Evolutionary conservation across 2,113 vertebrate genomes (phyloP).

Genomic region (Chitala chitala): DNA sequence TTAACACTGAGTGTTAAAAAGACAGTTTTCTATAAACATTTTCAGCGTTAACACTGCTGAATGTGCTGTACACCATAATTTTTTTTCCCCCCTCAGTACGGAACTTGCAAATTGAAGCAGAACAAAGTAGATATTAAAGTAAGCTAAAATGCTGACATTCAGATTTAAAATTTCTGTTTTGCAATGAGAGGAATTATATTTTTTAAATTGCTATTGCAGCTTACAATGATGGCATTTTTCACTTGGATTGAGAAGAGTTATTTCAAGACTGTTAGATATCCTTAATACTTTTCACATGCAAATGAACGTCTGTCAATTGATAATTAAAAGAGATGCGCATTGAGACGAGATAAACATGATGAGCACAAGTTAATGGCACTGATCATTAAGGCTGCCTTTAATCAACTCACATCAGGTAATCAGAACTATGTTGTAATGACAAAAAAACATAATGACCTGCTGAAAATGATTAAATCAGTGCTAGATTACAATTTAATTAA

Average conservation of each 20-base stretch:
- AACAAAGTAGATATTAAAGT: constrained; percentile 35
- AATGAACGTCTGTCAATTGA: constrained; percentile 7
- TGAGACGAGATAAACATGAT: constrained; percentile 25
- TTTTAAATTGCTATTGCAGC: constrained; percentile 35
- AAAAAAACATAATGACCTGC: constrained; percentile 45
- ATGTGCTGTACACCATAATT: no score
- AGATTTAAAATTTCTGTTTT: constrained; percentile 42
- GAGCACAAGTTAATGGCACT: constrained; percentile 14
- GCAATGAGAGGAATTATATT: constrained; percentile 45
- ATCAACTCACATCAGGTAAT: constrained; percentile 48
- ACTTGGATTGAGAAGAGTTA: constrained; percentile 34
- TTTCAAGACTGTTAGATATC: constrained; percentile 42
- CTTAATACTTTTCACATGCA: constrained; percentile 40
- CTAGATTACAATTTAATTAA: constrained; percentile 22
- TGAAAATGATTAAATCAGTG: constrained; percentile 23
- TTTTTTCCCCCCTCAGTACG: neutral
- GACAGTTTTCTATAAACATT: no score
- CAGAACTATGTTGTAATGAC: constrained; percentile 31
- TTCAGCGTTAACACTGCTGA: no score
- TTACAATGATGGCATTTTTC: constrained; percentile 38
- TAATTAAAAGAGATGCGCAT: constrained; percentile 7
- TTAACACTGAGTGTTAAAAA: no score
- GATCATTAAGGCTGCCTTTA: constrained; percentile 37
- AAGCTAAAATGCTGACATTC: constrained; percentile 17
- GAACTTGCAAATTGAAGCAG: constrained; percentile 15